Percentiles rank a stretch among this genome's conserved stretches.
phyloP scores from a whole-genome alignment of 2,888 invertebrate species.

The Gasteruption jaculator region DNA sequence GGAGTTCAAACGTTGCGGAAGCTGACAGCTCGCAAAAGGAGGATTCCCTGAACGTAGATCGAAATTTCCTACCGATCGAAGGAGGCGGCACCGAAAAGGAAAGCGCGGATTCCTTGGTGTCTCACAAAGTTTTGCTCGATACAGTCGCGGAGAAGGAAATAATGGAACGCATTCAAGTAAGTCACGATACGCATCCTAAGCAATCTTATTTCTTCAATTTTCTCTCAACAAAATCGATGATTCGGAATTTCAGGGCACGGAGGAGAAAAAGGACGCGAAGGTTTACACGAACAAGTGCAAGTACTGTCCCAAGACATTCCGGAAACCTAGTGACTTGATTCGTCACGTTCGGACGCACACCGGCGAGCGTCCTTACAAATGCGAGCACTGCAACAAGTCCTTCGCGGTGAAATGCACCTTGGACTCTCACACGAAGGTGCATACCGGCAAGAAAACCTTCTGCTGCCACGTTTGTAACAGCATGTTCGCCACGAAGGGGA shows the following conservation, averaged over 20 bases:
- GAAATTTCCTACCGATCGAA: conserved; percentile 2
- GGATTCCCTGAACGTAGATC: conserved; percentile 27
- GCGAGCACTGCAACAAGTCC: conserved; percentile 54
- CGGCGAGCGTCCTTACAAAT: conserved; percentile 64
- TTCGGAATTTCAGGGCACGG: conserved; percentile 9
- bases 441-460: conserved; percentile 57
- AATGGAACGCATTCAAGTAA: conserved; percentile 31
- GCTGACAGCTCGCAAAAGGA: conserved; percentile 32
- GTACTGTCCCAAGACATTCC: conserved; percentile 63
- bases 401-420: conserved; percentile 67
- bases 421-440: conserved; percentile 60
- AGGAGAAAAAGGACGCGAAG: conserved; percentile 32
- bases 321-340: conserved; percentile 65
- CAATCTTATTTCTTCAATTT: too few relatives aligned
- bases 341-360: conserved; percentile 66
- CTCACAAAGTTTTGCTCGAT: conserved; percentile 43
- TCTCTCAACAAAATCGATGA: too few relatives aligned
- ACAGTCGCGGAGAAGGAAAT: conserved; percentile 40
- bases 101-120: conserved; percentile 28
- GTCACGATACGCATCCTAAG: conserved; percentile 6
- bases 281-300: conserved; percentile 55
- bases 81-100: conserved; percentile 19
- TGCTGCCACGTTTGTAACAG: conserved; percentile 62
- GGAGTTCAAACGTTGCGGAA: conserved; percentile 23
- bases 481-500: conserved; percentile 62